phyloP scores from a whole-genome alignment of 2,888 invertebrate species.

The Alcis repandata region DNA sequence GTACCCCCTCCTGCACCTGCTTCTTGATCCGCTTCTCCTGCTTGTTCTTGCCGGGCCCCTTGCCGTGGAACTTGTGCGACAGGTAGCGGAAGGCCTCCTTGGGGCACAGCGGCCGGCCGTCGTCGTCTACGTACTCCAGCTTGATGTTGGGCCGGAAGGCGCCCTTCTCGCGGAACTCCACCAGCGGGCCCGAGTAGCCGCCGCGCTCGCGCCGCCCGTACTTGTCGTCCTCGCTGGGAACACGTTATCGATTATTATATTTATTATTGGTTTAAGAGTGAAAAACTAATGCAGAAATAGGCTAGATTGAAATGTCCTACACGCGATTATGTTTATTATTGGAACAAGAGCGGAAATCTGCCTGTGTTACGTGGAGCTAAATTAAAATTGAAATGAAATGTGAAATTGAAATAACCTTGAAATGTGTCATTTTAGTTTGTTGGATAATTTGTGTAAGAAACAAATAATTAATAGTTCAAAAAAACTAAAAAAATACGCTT shows the following conservation, averaged over 20 bases:
- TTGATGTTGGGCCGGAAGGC: conserved; percentile 97
- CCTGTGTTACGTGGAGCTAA: too few relatives aligned
- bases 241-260: background rate
- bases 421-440: too few relatives aligned
- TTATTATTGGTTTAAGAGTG: too few relatives aligned
- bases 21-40: conserved; percentile 98
- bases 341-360: too few relatives aligned
- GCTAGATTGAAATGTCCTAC: too few relatives aligned
- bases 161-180: conserved; percentile 97
- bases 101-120: conserved; percentile 95
- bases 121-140: conserved; percentile 98
- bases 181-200: conserved; percentile 90
- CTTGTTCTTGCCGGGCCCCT: conserved; percentile 99
- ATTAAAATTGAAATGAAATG: too few relatives aligned
- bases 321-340: too few relatives aligned
- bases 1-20: conserved; percentile 95
- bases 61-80: conserved; percentile 99
- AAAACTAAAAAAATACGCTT: too few relatives aligned
- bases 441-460: too few relatives aligned
- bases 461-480: too few relatives aligned
- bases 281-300: too few relatives aligned
- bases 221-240: conserved; percentile 92
- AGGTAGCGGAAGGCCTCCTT: conserved; percentile 99
- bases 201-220: conserved; percentile 88
- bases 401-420: too few relatives aligned